phyloP scores from a whole-genome alignment of 2,888 invertebrate species.

The Caenorhabditis panamensis region DNA sequence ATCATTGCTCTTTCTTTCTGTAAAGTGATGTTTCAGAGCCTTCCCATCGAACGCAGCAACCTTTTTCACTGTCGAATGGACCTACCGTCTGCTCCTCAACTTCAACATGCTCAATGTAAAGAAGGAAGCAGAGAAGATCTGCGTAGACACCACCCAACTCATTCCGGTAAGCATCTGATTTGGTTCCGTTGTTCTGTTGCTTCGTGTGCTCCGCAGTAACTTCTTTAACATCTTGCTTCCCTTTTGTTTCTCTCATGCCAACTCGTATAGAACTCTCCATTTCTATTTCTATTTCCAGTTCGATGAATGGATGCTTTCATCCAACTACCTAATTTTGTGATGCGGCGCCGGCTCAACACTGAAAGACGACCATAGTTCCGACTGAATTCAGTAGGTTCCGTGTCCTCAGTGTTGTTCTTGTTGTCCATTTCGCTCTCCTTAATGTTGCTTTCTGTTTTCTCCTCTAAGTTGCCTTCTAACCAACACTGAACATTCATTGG shows the following conservation, averaged over 20 bases:
- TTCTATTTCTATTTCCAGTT: constrained; percentile 27
- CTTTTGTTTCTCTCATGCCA: neutral
- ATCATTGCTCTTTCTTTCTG: neutral
- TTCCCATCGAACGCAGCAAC: constrained; percentile 95
- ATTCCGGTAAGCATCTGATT: constrained; percentile 39
- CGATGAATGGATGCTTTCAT: constrained; percentile 36
- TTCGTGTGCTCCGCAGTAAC: constrained; percentile 2
- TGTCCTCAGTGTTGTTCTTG: constrained; percentile 7
- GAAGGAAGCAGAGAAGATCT: constrained; percentile 32
- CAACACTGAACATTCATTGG: neutral
- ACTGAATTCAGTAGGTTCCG: constrained; percentile 36
- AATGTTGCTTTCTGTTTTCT: constrained; percentile 9
- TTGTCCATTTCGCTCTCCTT: neutral
- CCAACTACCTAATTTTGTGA: constrained; percentile 30
- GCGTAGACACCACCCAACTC: constrained; percentile 24
- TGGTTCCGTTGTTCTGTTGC: neutral
- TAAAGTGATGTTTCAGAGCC: constrained; percentile 84
- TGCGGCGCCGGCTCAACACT: constrained; percentile 20
- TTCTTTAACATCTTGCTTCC: constrained; percentile 1
- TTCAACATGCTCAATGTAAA: constrained; percentile 65
- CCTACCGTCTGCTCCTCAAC: constrained; percentile 76
- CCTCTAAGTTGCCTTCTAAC: constrained; percentile 25
- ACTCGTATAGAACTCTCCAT: too few relatives aligned
- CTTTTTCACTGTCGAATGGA: constrained; percentile 87
- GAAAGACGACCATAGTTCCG: too few relatives aligned